These are phyloP conservation scores for Trachythela sp. DNA, from an alignment of 64 coral and sea anemone genomes.

Conservation along the genomic window DNA sequence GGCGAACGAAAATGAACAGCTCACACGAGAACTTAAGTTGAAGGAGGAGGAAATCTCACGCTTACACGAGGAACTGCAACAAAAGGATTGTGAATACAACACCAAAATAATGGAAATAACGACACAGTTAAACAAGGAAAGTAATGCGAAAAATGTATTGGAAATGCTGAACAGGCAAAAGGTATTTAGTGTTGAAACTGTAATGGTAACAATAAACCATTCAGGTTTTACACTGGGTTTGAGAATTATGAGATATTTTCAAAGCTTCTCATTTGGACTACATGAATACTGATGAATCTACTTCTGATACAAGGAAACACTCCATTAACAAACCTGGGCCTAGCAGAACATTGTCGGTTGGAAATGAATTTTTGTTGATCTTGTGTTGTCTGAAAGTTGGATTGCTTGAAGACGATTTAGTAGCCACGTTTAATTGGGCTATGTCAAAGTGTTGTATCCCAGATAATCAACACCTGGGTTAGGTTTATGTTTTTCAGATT, in stretches of 20 bases:
- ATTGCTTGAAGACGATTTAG: constrained; percentile 62
- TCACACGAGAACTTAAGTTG: constrained; percentile 39
- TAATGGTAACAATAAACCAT: constrained; percentile 56
- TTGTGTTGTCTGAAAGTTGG: constrained; percentile 68
- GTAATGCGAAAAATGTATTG: constrained; percentile 37
- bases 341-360: constrained; percentile 55
- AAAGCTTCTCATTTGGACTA: constrained; percentile 63
- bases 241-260: constrained; percentile 67
- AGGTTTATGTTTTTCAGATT: constrained; percentile 59
- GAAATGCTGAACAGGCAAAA: constrained; percentile 46
- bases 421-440: constrained; percentile 56
- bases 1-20: constrained; percentile 24
- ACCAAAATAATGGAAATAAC: constrained; percentile 57
- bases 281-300: constrained; percentile 42
- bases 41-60: constrained; percentile 44
- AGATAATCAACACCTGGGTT: constrained; percentile 53
- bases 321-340: constrained; percentile 68
- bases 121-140: constrained; percentile 47
- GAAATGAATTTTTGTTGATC: constrained; percentile 68
- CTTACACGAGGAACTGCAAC: constrained; percentile 43
- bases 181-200: constrained; percentile 49
- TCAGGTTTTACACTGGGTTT: constrained; percentile 64
- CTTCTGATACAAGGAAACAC: constrained; percentile 22
- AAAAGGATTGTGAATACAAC: constrained; percentile 40
- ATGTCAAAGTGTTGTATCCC: constrained; percentile 55